Percentiles rank a stretch among this genome's conserved stretches.
Evolutionary conservation across 2,113 vertebrate genomes (phyloP).

Genomic region (Phrynosoma blainvillii): DNA sequence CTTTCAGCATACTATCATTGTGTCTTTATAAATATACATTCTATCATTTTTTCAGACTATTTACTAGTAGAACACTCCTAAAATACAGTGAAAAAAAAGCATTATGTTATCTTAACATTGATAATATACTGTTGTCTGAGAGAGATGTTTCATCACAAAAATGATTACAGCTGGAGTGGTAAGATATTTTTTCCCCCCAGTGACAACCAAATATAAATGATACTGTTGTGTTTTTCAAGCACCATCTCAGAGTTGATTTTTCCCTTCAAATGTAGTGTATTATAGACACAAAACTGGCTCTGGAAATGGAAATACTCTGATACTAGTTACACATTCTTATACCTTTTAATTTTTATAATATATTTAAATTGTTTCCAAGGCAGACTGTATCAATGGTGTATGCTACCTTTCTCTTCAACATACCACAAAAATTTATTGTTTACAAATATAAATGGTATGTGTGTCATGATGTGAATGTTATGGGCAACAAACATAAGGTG

Average conservation of each 20-base stretch:
- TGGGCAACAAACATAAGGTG: neutral
- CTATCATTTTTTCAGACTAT: neutral
- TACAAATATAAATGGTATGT: constrained; percentile 30
- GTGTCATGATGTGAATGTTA: neutral
- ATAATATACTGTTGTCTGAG: neutral
- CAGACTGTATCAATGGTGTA: constrained; percentile 12
- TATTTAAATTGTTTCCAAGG: constrained; percentile 15
- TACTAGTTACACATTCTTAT: constrained; percentile 21
- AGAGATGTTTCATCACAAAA: neutral
- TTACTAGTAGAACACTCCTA: neutral
- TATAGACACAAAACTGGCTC: neutral
- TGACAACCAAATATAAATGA: neutral
- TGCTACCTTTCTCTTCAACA: constrained; percentile 41
- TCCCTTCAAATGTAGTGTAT: constrained; percentile 24
- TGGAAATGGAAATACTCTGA: constrained; percentile 23
- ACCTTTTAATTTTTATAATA: constrained; percentile 31
- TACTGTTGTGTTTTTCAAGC: constrained; percentile 10
- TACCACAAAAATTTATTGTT: neutral
- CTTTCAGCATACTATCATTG: neutral
- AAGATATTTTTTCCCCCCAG: neutral
- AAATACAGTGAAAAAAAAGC: neutral
- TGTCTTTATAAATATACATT: neutral
- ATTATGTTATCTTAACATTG: neutral
- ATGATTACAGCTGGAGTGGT: neutral
- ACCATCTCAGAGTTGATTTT: constrained; percentile 13